These are phyloP conservation scores for Teleogryllus oceanicus DNA, from an alignment of 2,888 invertebrate genomes.

Conservation along the genomic window DNA sequence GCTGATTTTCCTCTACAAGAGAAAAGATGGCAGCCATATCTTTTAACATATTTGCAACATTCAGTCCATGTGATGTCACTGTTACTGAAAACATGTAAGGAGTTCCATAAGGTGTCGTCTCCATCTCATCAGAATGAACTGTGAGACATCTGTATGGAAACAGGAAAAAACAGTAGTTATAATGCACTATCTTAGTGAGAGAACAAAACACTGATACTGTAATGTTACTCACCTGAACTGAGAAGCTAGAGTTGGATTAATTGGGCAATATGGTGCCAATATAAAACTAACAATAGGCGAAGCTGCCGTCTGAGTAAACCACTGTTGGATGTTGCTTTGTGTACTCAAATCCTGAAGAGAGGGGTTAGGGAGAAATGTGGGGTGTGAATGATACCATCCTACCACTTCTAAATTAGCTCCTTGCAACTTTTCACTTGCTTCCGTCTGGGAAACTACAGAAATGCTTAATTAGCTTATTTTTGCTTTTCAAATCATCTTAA, in stretches of 20 bases:
- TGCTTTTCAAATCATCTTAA: no score
- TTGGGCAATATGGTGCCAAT: conserved; percentile 61
- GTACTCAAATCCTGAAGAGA: conserved; percentile 65
- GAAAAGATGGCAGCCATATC: conserved; percentile 47
- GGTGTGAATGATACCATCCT: conserved; percentile 80
- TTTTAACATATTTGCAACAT: conserved; percentile 46
- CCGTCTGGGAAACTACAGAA: conserved; percentile 57
- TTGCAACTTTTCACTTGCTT: conserved; percentile 57
- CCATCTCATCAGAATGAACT: conserved; percentile 48
- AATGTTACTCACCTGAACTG: conserved; percentile 49
- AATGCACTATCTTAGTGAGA: neutral
- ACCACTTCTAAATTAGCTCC: conserved; percentile 52
- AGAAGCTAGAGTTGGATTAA: conserved; percentile 53
- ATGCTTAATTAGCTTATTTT: conserved; percentile 28
- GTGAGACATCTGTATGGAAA: conserved; percentile 52
- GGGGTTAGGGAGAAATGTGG: conserved; percentile 65
- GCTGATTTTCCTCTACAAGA: conserved; percentile 42
- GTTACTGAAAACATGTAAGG: conserved; percentile 48
- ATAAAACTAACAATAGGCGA: conserved; percentile 63
- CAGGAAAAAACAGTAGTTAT: conserved; percentile 12
- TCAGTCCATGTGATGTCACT: conserved; percentile 47
- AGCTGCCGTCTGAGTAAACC: conserved; percentile 52
- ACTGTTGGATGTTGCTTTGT: conserved; percentile 59
- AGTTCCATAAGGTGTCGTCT: conserved; percentile 52
- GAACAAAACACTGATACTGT: neutral